A percentile compares a stretch with the other conserved stretches of the same genome.
These are phyloP conservation scores for Atethmia centrago DNA, from an alignment of 2,888 invertebrate genomes.

Conservation along the genomic window DNA sequence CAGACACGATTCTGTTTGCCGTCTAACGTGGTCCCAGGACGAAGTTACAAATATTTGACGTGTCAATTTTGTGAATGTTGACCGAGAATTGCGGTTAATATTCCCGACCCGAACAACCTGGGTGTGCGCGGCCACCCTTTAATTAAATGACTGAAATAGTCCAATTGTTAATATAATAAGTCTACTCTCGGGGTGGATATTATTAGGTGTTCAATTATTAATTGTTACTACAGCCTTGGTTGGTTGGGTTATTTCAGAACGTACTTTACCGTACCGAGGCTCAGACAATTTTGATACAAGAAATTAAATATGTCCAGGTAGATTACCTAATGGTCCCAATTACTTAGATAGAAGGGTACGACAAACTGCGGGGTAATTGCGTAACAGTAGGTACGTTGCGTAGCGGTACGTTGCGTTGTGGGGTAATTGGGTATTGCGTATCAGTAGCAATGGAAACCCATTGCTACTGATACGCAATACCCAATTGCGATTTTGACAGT, in stretches of 20 bases:
- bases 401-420: too few relatives aligned
- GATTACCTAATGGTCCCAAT: neutral
- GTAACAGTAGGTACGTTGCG: too few relatives aligned
- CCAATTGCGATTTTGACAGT: too few relatives aligned
- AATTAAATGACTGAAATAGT: conserved; percentile 89
- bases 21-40: conserved; percentile 90
- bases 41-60: conserved; percentile 91
- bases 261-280: neutral
- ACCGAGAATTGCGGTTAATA: conserved; percentile 91
- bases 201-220: conserved; percentile 76
- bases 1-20: conserved; percentile 90
- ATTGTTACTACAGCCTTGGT: conserved; percentile 56
- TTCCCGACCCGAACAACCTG: conserved; percentile 87
- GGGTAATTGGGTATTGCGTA: too few relatives aligned
- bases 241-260: conserved; percentile 21
- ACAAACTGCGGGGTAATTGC: too few relatives aligned
- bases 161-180: conserved; percentile 86
- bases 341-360: neutral
- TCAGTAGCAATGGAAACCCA: too few relatives aligned
- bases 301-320: neutral
- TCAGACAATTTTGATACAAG: neutral
- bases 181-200: conserved; percentile 72
- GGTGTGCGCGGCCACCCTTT: conserved; percentile 83
- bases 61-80: conserved; percentile 91
- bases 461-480: too few relatives aligned